phyloP scores from a whole-genome alignment of 2,113 vertebrate genomes.

The Morphnarchus princeps region DNA sequence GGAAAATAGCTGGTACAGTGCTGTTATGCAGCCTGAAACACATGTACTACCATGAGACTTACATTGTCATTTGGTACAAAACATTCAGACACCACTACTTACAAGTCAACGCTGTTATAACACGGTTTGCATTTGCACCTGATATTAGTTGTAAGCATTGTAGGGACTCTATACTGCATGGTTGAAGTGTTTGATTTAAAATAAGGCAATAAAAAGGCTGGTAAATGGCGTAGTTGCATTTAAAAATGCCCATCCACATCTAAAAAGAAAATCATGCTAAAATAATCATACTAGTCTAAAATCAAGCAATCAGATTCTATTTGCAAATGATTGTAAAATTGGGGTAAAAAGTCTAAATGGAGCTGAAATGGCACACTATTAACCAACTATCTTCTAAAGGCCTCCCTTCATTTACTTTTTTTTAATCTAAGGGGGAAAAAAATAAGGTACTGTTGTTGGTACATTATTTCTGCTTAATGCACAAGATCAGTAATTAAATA shows the following conservation, averaged over 20 bases:
- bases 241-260: not conserved
- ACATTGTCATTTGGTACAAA: not conserved
- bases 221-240: not conserved
- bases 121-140: not conserved
- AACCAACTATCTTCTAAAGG: not conserved
- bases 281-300: not conserved
- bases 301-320: not conserved
- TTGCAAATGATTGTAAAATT: not conserved
- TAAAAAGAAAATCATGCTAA: not conserved
- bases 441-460: conserved; percentile 55
- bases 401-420: conserved; percentile 45
- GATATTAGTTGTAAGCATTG: not conserved
- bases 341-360: not conserved
- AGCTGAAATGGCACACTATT: not conserved
- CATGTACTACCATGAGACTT: not conserved
- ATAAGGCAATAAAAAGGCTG: not conserved
- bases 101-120: not conserved
- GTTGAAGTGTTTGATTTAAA: not conserved
- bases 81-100: not conserved
- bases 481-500: conserved; percentile 77
- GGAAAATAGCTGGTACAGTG: not conserved
- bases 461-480: conserved; percentile 60
- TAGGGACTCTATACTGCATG: not conserved
- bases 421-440: conserved; percentile 41
- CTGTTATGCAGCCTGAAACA: not conserved